phyloP scores from a whole-genome alignment of 2,113 vertebrate genomes.

The Melanostigma gelatinosum region DNA sequence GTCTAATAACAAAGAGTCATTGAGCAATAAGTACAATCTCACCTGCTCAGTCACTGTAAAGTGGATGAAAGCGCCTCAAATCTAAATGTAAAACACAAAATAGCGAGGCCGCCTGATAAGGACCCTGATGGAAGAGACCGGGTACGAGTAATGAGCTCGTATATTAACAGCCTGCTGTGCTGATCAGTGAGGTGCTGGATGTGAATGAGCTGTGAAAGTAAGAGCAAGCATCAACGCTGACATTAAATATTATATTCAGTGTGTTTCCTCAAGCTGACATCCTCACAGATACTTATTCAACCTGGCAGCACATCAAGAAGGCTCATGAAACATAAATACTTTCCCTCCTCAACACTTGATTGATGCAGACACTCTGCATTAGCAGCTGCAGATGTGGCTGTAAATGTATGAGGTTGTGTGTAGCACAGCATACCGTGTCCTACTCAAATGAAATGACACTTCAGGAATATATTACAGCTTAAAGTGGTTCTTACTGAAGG shows the following conservation, averaged over 20 bases:
- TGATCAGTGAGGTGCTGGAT: slow-evolving; percentile 62
- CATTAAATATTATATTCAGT: slow-evolving; percentile 23
- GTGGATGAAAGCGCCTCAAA: background rate
- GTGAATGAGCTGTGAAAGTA: slow-evolving; percentile 40
- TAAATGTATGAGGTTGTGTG: background rate
- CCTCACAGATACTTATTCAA: slow-evolving; percentile 17
- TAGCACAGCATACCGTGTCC: background rate
- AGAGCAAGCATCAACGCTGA: slow-evolving; percentile 17
- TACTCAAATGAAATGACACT: background rate
- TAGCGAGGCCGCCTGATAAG: slow-evolving; percentile 2
- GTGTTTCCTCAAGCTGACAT: slow-evolving; percentile 23
- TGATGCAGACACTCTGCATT: background rate
- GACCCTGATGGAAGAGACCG: background rate
- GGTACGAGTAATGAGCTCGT: background rate
- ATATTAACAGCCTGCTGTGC: background rate
- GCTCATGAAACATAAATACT: slow-evolving; percentile 13
- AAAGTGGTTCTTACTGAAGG: background rate
- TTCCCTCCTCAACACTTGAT: background rate
- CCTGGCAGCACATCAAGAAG: slow-evolving; percentile 21
- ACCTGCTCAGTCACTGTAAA: slow-evolving; percentile 30
- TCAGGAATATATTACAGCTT: background rate
- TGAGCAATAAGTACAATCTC: slow-evolving; percentile 19
- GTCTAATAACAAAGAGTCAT: slow-evolving; percentile 23
- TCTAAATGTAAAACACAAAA: slow-evolving; percentile 6
- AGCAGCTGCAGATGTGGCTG: slow-evolving; percentile 1